Evolutionary conservation across 2,113 vertebrate genomes (phyloP).

Genomic region (Cheirogaleus medius): DNA sequence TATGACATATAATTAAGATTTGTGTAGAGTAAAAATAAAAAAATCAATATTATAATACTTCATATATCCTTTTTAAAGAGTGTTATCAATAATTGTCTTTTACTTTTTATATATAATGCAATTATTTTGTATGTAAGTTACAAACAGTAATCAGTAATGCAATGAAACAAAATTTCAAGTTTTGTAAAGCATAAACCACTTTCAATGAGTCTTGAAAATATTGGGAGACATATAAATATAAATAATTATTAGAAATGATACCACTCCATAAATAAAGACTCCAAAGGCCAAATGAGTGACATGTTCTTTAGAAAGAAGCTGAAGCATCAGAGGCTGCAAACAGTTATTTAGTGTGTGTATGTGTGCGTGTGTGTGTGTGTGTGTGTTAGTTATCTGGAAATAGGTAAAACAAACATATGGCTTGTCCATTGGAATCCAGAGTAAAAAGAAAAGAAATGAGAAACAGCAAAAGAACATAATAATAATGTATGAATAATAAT

Average conservation of each 20-base stretch:
- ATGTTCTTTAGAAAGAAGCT: not conserved
- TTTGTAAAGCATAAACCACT: not conserved
- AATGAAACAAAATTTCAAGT: not conserved
- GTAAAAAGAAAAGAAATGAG: not conserved
- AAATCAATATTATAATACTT: not conserved
- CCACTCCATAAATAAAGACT: not conserved
- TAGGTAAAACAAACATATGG: not conserved
- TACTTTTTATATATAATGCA: not conserved
- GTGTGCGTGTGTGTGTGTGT: not conserved
- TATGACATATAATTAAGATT: not conserved
- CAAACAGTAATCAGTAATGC: not conserved
- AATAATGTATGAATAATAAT: not conserved
- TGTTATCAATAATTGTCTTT: not conserved
- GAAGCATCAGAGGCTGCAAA: fast-evolving
- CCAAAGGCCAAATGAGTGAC: not conserved
- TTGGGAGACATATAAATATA: not conserved
- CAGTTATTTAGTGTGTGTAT: not conserved
- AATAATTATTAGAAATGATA: not conserved
- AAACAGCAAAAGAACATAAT: not conserved
- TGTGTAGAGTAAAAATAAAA: not conserved
- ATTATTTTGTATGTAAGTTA: not conserved
- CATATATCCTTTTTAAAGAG: not conserved
- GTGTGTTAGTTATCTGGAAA: not conserved
- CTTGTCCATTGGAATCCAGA: not conserved
- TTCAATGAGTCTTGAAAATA: not conserved